Base-by-base conservation (phyloP, 2,113 vertebrate genomes). In the Neomonachus schauinslandi region DNA sequence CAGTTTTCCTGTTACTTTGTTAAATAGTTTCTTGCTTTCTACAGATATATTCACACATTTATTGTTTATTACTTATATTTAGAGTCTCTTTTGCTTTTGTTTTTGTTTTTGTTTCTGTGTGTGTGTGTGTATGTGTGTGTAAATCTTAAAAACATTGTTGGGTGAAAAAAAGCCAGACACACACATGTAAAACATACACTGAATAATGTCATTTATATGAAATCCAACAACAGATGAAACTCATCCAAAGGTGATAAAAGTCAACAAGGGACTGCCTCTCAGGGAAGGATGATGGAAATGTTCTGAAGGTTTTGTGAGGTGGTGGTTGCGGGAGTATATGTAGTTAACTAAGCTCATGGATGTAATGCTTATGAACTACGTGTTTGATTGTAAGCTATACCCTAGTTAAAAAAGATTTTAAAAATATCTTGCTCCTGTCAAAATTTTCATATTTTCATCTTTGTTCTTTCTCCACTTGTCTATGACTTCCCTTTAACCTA, bases 71-170 rank as follows among this genome's bases (percentile, higher is more conserved):
- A 89, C 22, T 55, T 77, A 14, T 26, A 49, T 42, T 14, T 67
- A 81, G 74, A 74, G 49, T 53, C 22, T 88, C 0, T n/a, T n/a
- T 87, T 95, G 28, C 39, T 80, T 85, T 67, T 91, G 21, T 80
- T 72, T 18, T 26, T 74, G 1, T 71, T n/a, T 39, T 39, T 96
- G 15, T 80, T 0, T 96, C 8, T 74, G 3, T 88, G 9, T 85
- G 3, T 91, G 18, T 80, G 13, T 87, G 10, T 69, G 7, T 69
- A 1, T 46, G 46, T 46, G 46, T 46, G 7, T 46, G 39, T 42
- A 67, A 83, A 74, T 80, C 42, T 74, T 76, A 94, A 71, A 95
- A 95, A 81, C 72, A 76, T 85, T 49, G 9, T 91, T 83, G 36
- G 51, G 16, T 71, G 71, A 72, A 72, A 80, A 80, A 80, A 95